Evolutionary conservation across 92 coral and sea anemone species (phyloP).

Genomic region (Phymanthus crucifer): DNA sequence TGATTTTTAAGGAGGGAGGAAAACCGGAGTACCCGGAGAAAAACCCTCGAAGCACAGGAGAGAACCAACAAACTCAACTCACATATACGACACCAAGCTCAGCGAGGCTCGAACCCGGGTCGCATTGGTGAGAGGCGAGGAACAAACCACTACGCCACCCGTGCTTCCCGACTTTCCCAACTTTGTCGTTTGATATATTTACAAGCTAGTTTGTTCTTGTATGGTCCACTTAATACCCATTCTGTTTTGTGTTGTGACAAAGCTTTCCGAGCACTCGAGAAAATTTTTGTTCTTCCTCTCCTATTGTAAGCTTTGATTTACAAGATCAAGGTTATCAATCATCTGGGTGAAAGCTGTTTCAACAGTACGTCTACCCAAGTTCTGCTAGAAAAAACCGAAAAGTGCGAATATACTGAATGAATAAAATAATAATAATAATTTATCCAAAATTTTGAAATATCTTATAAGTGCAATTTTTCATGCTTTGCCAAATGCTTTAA

Average conservation of each 20-base stretch:
- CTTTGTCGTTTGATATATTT: neutral
- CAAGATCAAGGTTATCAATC: neutral
- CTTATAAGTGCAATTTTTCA: no score
- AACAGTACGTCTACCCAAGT: neutral
- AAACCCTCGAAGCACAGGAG: no score
- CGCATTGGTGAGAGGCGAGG: no score
- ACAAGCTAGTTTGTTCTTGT: neutral
- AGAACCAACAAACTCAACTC: no score
- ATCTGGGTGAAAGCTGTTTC: neutral
- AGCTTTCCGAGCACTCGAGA: neutral
- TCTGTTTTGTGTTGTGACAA: neutral
- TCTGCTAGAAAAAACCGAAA: neutral
- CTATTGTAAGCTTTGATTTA: neutral
- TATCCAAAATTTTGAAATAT: neutral
- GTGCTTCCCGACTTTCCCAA: no score
- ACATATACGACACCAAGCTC: no score
- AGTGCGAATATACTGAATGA: neutral
- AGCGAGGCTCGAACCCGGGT: no score
- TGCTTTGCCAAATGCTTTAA: no score
- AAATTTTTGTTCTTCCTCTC: neutral
- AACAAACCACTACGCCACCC: no score
- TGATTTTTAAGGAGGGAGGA: no score
- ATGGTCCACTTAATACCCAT: neutral
- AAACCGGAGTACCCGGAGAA: no score
- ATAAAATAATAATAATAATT: no score